Conservation (phyloP, 2,888 invertebrate species). For the Archips xylosteana region DNA sequence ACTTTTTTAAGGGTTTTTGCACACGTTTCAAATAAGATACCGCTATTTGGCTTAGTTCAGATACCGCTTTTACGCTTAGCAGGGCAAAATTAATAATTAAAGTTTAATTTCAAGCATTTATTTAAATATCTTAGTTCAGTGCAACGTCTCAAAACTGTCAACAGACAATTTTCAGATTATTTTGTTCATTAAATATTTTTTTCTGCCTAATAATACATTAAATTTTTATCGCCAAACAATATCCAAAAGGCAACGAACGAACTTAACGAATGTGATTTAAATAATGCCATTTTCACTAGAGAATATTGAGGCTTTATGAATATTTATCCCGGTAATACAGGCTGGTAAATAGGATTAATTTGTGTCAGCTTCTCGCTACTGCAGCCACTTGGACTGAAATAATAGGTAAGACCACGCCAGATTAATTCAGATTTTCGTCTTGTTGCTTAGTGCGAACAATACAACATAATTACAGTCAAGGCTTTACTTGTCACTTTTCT, state of each 20-base stretch:
- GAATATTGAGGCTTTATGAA: conserved; percentile 56
- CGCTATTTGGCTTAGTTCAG: no score
- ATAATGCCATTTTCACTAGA: conserved; percentile 46
- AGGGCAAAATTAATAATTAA: no score
- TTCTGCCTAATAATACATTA: no score
- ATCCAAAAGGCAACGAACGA: not conserved
- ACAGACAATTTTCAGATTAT: no score
- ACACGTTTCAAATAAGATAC: no score
- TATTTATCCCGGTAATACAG: conserved; percentile 55
- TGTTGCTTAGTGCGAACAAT: conserved; percentile 16
- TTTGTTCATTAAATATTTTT: no score
- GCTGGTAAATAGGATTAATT: conserved; percentile 57
- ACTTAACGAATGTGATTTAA: conserved; percentile 22
- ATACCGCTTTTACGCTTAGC: no score
- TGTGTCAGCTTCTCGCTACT: conserved; percentile 49
- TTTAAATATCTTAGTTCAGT: no score
- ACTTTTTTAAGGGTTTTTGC: no score
- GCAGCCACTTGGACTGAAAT: conserved; percentile 40
- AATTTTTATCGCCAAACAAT: not conserved
- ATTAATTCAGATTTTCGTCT: conserved; percentile 37
- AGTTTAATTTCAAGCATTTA: no score
- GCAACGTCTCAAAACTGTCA: no score
- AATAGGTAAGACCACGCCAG: conserved; percentile 38
- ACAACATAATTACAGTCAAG: not conserved
- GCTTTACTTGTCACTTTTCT: no score